Evolutionary conservation across 2,797 vertebrate genomes (phyloP).

Genomic region (Catharus ustulatus): DNA sequence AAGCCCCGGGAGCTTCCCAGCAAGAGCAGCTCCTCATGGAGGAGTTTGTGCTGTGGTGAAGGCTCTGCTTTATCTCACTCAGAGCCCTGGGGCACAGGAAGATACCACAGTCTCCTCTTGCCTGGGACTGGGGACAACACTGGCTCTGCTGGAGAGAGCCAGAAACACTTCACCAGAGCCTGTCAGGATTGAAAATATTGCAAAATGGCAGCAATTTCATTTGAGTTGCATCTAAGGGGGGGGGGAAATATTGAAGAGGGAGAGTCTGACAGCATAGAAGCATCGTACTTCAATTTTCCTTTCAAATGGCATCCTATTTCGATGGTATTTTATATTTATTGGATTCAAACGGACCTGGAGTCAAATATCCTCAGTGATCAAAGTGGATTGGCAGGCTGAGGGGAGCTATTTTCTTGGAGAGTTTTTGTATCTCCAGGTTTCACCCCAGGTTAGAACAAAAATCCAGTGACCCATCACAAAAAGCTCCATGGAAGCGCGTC

Average conservation of each 20-base stretch:
- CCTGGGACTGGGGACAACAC: background rate
- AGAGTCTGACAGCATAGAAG: background rate
- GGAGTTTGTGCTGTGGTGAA: background rate
- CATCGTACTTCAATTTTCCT: background rate
- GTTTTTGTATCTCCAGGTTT: background rate
- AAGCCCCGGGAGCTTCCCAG: background rate
- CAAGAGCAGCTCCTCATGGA: background rate
- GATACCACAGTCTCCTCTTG: background rate
- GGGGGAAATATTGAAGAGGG: background rate
- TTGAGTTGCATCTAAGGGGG: background rate
- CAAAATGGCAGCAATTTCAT: background rate
- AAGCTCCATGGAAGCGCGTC: background rate
- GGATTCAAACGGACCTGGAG: background rate
- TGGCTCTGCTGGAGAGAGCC: background rate
- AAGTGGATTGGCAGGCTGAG: background rate
- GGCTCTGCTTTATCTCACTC: background rate
- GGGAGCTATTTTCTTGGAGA: background rate
- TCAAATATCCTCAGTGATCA: background rate
- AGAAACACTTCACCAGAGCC: background rate
- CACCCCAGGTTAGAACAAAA: background rate
- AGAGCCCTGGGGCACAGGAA: rapidly evolving
- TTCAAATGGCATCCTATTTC: background rate
- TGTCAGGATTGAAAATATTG: background rate
- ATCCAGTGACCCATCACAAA: background rate
- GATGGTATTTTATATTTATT: background rate